Base-by-base conservation (phyloP, 2,888 invertebrate species). In the Scaptomyza flava region DNA sequence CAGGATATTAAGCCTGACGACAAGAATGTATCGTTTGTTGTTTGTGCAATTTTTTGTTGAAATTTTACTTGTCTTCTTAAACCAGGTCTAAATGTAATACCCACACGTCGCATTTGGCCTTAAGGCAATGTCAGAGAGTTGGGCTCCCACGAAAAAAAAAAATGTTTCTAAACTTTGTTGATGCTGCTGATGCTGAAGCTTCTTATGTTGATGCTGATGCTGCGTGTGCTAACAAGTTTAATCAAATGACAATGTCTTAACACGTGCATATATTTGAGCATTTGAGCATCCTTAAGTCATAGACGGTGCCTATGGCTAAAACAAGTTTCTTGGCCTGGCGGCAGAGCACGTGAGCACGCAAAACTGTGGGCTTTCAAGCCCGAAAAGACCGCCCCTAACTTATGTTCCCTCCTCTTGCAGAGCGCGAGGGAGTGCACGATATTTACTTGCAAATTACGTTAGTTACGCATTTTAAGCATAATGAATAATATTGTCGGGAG, bases 161-260 rank as follows among this genome's bases (percentile, higher is more conserved):
- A 73, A 65, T 57, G 54, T 56, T 47, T 45, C 41, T 67, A 71
- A 77, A 67, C 64, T 77, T 79, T 64, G 46, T 36, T 48, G 66
- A 30, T 36, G 61, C 6, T 52, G n/a, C 20, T 47, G 71, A 33
- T 41, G 62, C 9, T 59, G 20, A 30, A 63, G 53, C 8, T 59
- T 34, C 33, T 48, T 9, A 12, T 36, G 47, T 8, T 51, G 54
- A 4, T 50, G 14, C 27, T 31, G 42, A n/a, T 66, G 61, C 46
- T 62, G 51, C 67, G 73, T 75, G 81, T 66, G 75, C 73, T 82
- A 89, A 86, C 85, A 85, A 88, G 86, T 85, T 87, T 85, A 85
- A 87, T 89, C 87, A 85, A 89, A 87, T 79, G 85, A 81, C 85
- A 81, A 79, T 76, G 88, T 72, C 88, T 72, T 72, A 68, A 80